phyloP scores from a whole-genome alignment of 2,797 vertebrate species.

The Bradypodion pumilum region DNA sequence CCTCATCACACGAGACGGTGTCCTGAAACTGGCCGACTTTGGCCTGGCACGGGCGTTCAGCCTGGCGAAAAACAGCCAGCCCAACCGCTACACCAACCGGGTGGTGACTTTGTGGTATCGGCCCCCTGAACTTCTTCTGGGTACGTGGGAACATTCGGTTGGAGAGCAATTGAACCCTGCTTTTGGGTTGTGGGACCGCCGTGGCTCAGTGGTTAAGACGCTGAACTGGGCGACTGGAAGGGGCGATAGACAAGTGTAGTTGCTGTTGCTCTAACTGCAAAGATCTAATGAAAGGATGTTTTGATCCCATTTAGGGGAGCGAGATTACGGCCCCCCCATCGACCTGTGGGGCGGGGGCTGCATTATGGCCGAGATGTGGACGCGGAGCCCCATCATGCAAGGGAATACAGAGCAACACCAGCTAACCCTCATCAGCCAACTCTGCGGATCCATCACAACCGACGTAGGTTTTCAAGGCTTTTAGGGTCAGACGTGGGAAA shows the following conservation, averaged over 20 bases:
- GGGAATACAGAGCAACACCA: constrained; percentile 98
- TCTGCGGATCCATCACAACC: constrained; percentile 94
- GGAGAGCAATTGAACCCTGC: too few species aligned
- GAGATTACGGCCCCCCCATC: constrained; percentile 96
- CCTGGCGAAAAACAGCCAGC: constrained; percentile 96
- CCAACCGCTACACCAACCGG: constrained; percentile 96
- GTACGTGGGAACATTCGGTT: constrained; percentile 66
- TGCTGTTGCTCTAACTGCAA: too few species aligned
- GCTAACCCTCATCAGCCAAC: constrained; percentile 97
- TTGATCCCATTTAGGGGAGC: constrained; percentile 82
- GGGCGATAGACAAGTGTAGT: too few species aligned
- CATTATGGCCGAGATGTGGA: constrained; percentile 99
- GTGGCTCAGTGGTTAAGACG: too few species aligned
- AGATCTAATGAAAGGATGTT: too few species aligned
- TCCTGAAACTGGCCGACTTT: constrained; percentile 95
- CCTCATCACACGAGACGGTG: constrained; percentile 93
- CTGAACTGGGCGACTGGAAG: too few species aligned
- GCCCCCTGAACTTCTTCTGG: constrained; percentile 93
- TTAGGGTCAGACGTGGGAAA: background rate
- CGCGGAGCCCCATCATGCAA: constrained; percentile 98
- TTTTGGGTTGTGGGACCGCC: too few species aligned
- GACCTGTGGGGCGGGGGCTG: constrained; percentile 97
- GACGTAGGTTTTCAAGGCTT: constrained; percentile 78
- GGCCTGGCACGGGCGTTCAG: constrained; percentile 96
- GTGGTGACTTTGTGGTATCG: constrained; percentile 98